Conservation (phyloP, 2,113 vertebrate species). For the Lanius ludovicianus region DNA sequence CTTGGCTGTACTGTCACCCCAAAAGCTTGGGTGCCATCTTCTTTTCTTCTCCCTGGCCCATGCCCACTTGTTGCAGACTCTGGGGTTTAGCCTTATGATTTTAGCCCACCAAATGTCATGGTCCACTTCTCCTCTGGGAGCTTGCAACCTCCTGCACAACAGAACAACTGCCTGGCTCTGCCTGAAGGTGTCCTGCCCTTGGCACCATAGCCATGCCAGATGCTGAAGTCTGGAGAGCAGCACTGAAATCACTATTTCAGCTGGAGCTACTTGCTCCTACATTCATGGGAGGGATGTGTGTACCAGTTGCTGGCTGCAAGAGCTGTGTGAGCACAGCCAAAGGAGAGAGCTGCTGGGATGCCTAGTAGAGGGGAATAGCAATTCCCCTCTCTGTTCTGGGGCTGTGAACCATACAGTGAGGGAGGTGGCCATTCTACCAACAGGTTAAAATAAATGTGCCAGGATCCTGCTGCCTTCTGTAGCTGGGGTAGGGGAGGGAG, state of each 20-base stretch:
- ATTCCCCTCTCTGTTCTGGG: neutral
- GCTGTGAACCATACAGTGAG: neutral
- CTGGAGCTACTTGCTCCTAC: neutral
- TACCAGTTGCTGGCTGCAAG: neutral
- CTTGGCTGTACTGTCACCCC: neutral
- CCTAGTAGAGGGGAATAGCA: neutral
- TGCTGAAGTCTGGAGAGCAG: neutral
- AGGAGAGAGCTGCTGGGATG: neutral
- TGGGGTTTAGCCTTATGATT: neutral
- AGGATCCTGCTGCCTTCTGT: neutral
- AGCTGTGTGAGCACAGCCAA: neutral
- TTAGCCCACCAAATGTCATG: neutral
- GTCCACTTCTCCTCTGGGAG: neutral
- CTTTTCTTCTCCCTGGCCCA: neutral
- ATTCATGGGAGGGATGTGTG: neutral
- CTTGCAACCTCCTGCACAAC: neutral
- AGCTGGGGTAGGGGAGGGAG: neutral
- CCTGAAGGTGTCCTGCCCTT: neutral
- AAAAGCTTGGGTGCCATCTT: neutral
- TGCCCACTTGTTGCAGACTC: neutral
- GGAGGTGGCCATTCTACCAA: neutral
- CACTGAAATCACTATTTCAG: neutral
- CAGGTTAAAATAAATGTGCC: neutral
- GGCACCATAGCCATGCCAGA: accelerated
- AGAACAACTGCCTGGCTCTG: neutral